Evolutionary conservation across 2,113 vertebrate species (phyloP).

Genomic region (Macquaria ambigua): DNA sequence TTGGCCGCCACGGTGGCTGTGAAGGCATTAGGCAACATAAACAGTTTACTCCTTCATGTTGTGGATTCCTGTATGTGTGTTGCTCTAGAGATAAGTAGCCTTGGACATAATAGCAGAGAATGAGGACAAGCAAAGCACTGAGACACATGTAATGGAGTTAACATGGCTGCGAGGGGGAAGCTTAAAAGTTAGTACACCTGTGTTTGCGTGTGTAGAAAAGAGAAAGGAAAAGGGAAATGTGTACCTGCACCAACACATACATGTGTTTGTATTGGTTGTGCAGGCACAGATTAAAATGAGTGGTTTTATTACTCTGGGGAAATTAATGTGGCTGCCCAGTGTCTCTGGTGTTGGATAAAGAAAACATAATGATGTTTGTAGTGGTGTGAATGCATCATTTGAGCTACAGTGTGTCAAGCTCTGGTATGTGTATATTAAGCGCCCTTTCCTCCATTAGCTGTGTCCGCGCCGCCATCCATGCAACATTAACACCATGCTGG

Average conservation of each 20-base stretch:
- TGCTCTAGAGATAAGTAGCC: conserved; percentile 10
- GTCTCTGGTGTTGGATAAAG: conserved; percentile 25
- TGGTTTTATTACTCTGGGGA: conserved; percentile 33
- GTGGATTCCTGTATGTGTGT: conserved; percentile 21
- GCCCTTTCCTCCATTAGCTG: conserved; percentile 31
- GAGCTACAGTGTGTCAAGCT: conserved; percentile 1
- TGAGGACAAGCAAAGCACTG: background rate
- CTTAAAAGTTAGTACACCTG: background rate
- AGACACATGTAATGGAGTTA: conserved; percentile 31
- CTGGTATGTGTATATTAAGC: conserved; percentile 13
- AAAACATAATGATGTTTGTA: conserved; percentile 37
- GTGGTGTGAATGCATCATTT: conserved; percentile 11
- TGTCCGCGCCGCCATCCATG: conserved; percentile 35
- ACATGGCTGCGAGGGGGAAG: background rate
- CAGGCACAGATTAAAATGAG: conserved; percentile 26
- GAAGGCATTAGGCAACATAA: conserved; percentile 15
- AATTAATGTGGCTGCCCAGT: conserved; percentile 21
- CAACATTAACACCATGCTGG: conserved; percentile 55
- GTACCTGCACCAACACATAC: background rate
- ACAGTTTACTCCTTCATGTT: conserved; percentile 3
- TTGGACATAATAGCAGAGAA: background rate
- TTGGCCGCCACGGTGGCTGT: conserved; percentile 9
- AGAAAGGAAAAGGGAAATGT: background rate
- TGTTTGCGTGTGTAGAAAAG: background rate
- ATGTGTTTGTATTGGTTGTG: conserved; percentile 7